Conservation (phyloP, 2,113 vertebrate genomes). For the Phyllostomus discolor region DNA sequence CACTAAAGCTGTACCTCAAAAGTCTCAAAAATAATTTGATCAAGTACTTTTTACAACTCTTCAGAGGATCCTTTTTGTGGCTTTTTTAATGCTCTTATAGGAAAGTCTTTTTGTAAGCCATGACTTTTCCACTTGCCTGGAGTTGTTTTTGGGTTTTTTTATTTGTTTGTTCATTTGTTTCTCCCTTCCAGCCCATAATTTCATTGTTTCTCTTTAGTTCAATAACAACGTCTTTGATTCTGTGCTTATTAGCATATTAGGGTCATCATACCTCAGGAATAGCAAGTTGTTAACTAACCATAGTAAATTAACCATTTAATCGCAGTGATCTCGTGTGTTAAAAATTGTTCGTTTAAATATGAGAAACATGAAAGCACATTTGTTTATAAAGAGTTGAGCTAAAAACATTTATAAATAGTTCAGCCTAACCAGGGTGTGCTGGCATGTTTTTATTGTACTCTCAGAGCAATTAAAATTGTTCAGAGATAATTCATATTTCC, state of each 20-base stretch:
- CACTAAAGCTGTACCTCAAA: conserved; percentile 89
- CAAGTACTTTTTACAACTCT: conserved; percentile 67
- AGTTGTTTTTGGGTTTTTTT: conserved; percentile 2
- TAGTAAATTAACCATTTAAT: conserved; percentile 43
- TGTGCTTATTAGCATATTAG: background rate
- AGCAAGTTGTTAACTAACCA: conserved; percentile 43
- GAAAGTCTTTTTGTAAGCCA: conserved; percentile 56
- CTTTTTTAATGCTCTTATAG: conserved; percentile 57
- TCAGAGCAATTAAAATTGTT: conserved; percentile 52
- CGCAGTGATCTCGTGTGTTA: conserved; percentile 51
- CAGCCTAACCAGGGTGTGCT: background rate
- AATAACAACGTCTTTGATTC: background rate
- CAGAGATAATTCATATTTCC: conserved; percentile 34
- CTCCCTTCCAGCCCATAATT: background rate
- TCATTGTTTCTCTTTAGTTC: conserved; percentile 41
- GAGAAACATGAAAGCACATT: conserved; percentile 22
- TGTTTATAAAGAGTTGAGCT: conserved; percentile 39
- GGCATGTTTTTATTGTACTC: conserved; percentile 27
- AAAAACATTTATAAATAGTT: conserved; percentile 18
- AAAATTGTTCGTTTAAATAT: conserved; percentile 40
- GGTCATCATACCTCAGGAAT: conserved; percentile 52
- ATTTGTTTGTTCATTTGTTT: conserved; percentile 10
- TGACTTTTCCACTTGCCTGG: conserved; percentile 43
- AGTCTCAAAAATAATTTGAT: conserved; percentile 76
- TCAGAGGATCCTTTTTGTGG: conserved; percentile 58